Conservation (phyloP, 2,888 invertebrate species). For the Drosophila emarginata region DNA sequence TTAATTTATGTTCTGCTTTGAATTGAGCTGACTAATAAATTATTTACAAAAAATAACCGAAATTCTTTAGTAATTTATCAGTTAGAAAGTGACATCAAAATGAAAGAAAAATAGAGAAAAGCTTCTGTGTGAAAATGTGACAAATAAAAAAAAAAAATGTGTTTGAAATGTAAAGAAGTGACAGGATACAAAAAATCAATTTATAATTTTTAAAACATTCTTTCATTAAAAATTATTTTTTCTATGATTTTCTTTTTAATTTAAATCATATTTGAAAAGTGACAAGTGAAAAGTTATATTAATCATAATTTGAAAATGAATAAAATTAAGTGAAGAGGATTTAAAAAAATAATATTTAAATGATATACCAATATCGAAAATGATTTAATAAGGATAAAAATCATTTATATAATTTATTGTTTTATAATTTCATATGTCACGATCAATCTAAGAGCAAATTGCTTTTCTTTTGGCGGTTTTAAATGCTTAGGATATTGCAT, state of each 20-base stretch:
- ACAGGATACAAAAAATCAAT: constrained; percentile 22
- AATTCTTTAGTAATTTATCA: constrained; percentile 61
- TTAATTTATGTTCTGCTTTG: constrained; percentile 63
- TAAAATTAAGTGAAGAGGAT: neutral
- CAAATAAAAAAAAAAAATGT: neutral
- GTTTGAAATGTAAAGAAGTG: neutral
- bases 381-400: neutral
- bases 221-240: too few species aligned
- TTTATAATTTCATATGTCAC: neutral
- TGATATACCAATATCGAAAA: too few species aligned
- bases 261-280: too few species aligned
- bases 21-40: constrained; percentile 56
- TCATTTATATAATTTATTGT: neutral
- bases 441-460: too few species aligned
- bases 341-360: too few species aligned
- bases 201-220: constrained; percentile 10
- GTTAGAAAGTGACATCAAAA: constrained; percentile 42
- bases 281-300: neutral
- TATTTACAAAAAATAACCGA: constrained; percentile 48
- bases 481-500: too few species aligned
- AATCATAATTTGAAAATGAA: neutral
- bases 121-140: constrained; percentile 37
- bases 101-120: constrained; percentile 28
- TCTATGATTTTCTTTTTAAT: too few species aligned
- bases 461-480: too few species aligned